Evolutionary conservation across 2,113 vertebrate species (phyloP).

Genomic region (Pachyramphus minor): DNA sequence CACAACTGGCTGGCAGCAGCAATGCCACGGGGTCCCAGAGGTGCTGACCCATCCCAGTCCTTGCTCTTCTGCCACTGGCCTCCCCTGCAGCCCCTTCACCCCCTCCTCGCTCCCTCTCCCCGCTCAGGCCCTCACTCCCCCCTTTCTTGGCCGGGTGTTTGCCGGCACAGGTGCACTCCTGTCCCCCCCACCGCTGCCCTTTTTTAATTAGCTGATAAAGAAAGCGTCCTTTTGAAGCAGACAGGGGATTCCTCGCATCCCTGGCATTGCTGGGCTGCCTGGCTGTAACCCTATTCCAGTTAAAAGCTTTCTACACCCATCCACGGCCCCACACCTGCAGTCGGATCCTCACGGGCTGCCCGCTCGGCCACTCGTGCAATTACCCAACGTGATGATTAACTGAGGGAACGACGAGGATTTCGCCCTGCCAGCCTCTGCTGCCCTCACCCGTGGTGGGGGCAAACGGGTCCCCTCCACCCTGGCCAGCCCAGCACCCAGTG

Average conservation of each 20-base stretch:
- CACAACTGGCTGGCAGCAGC: accelerated
- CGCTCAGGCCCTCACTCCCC: not conserved
- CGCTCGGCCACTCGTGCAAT: slow-evolving; percentile 1
- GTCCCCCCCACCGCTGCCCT: not conserved
- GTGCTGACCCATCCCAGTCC: not conserved
- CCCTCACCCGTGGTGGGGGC: accelerated
- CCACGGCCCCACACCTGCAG: slow-evolving; percentile 47
- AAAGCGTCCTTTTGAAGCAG: slow-evolving; percentile 68
- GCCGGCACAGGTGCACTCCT: not conserved
- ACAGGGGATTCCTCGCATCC: slow-evolving; percentile 56
- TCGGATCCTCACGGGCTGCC: not conserved
- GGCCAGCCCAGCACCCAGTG: not conserved
- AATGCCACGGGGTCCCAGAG: accelerated
- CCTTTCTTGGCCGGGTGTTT: not conserved
- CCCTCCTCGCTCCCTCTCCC: accelerated
- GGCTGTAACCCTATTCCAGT: slow-evolving; percentile 68
- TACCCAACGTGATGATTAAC: slow-evolving; percentile 60
- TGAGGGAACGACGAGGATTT: not conserved
- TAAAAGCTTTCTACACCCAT: slow-evolving; percentile 39
- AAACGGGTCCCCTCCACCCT: not conserved
- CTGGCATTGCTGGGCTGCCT: slow-evolving; percentile 70
- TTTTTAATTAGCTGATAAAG: slow-evolving; percentile 64
- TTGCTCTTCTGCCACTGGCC: not conserved
- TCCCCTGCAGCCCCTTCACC: not conserved
- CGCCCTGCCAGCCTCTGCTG: not conserved